These are phyloP conservation scores for Notechis scutatus DNA, from an alignment of 2,113 vertebrate genomes.

Conservation along the genomic window DNA sequence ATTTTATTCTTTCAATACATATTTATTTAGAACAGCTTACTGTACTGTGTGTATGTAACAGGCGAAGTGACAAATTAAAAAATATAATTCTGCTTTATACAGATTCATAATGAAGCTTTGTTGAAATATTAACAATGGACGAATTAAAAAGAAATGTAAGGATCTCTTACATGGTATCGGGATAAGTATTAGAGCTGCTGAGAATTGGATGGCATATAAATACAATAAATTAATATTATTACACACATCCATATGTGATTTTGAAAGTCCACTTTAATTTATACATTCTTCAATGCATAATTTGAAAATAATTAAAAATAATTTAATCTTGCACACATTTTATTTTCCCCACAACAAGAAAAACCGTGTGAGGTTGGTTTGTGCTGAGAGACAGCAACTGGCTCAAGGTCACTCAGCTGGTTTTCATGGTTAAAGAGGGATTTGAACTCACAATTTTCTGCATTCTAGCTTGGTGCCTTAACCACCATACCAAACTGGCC, in stretches of 20 bases:
- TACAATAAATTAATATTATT: background rate
- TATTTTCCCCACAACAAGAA: background rate
- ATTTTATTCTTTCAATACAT: background rate
- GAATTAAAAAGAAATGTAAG: conserved; percentile 22
- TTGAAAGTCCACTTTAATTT: conserved; percentile 39
- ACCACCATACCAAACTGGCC: background rate
- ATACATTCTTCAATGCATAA: conserved; percentile 39
- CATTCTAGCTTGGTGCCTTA: background rate
- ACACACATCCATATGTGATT: background rate
- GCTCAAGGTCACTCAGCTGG: background rate
- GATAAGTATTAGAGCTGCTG: conserved; percentile 17
- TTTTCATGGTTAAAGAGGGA: background rate
- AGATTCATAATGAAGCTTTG: background rate
- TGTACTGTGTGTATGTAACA: background rate
- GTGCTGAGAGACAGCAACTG: background rate
- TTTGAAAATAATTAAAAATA: conserved; percentile 28
- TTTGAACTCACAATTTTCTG: background rate
- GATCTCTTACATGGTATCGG: conserved; percentile 28
- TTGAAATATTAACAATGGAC: background rate
- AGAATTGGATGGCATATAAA: background rate
- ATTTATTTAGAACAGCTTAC: background rate
- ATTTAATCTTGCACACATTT: conserved; percentile 30
- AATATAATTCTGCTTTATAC: background rate
- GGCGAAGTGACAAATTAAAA: background rate
- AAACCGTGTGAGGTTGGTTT: background rate